Evolutionary conservation across 1,140 invertebrate species (phyloP).

Genomic region (Drosophila kikkawai): DNA sequence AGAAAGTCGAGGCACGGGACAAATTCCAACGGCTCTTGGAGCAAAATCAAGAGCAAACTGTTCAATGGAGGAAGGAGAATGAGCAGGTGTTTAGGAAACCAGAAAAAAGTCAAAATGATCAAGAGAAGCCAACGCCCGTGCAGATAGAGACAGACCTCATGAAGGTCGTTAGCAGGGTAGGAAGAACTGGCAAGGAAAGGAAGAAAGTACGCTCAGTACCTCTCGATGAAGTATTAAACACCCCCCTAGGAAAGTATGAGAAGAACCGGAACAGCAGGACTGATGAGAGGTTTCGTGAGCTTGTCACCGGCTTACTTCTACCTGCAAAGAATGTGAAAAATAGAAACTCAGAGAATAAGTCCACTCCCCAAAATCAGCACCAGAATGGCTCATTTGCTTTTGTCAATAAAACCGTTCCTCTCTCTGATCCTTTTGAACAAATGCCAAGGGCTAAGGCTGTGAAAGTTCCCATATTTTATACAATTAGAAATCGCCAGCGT

Average conservation of each 20-base stretch:
- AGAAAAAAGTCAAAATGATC: not conserved
- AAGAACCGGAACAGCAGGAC: no score
- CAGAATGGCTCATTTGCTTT: not conserved
- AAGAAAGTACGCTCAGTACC: not conserved
- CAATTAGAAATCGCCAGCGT: no score
- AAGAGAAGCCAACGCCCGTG: not conserved
- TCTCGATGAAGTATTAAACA: not conserved
- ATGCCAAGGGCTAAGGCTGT: not conserved
- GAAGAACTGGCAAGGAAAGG: not conserved
- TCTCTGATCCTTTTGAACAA: not conserved
- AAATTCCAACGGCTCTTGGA: not conserved
- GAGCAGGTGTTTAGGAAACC: not conserved
- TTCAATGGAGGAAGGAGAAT: not conserved
- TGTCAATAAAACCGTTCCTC: not conserved
- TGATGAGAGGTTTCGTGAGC: not conserved
- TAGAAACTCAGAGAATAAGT: not conserved
- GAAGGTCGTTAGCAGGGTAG: not conserved
- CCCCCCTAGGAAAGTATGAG: constrained; percentile 6
- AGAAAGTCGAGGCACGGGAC: not conserved
- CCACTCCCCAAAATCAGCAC: not conserved
- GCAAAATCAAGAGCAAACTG: not conserved
- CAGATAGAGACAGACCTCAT: not conserved
- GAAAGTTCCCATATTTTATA: constrained; percentile 4
- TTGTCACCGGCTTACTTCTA: not conserved
- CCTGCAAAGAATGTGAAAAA: not conserved